These are phyloP conservation scores for Cryptus viduatorius DNA, from an alignment of 2,888 invertebrate species.

Conservation along the genomic window DNA sequence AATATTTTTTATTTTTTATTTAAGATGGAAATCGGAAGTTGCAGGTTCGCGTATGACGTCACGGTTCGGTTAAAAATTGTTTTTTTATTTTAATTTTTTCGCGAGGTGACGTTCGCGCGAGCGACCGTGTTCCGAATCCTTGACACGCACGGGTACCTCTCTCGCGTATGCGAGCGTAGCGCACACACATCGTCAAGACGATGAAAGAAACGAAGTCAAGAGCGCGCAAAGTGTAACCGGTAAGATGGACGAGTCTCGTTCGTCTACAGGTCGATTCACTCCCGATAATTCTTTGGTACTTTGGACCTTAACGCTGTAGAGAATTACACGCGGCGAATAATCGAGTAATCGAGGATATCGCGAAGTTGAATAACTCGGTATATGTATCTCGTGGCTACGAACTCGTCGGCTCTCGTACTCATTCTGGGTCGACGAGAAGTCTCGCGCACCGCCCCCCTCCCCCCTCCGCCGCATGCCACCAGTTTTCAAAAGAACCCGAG, in stretches of 20 bases:
- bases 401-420: not conserved
- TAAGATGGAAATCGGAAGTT: conserved; percentile 30
- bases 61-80: conserved; percentile 45
- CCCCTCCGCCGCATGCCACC: not conserved
- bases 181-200: conserved; percentile 40
- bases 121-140: conserved; percentile 79
- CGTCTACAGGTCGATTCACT: conserved; percentile 52
- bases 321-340: not conserved
- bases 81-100: conserved; percentile 38
- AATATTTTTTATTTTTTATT: too few species aligned
- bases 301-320: not conserved
- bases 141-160: conserved; percentile 69
- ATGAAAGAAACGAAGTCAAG: conserved; percentile 76
- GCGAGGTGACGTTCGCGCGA: conserved; percentile 37
- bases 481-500: conserved; percentile 2
- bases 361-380: not conserved
- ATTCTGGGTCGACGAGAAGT: conserved; percentile 9
- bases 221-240: conserved; percentile 68
- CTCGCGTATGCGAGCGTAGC: conserved; percentile 32
- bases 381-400: not conserved
- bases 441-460: not conserved
- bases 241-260: conserved; percentile 40
- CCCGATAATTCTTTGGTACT: not conserved
- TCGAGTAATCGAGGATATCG: not conserved
- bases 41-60: conserved; percentile 27